These are phyloP conservation scores for Calycopis cecrops DNA, from an alignment of 1,140 invertebrate species.

Conservation along the genomic window DNA sequence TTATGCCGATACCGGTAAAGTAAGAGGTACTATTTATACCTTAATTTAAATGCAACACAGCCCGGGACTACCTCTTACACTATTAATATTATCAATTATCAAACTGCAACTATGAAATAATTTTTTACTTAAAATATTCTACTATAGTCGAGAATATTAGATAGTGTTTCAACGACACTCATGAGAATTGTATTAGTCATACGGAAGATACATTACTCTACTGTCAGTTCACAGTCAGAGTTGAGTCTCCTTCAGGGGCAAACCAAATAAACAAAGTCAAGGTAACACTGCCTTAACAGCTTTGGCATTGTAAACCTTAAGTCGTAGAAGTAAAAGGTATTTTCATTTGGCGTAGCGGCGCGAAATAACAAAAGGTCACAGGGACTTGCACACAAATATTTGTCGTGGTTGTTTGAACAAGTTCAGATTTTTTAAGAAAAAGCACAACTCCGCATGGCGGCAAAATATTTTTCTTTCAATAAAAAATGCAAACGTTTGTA, in stretches of 20 bases:
- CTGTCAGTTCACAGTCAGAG: slow-evolving; percentile 4
- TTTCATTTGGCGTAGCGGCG: neutral
- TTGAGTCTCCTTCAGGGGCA: slow-evolving; percentile 4
- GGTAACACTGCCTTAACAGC: neutral
- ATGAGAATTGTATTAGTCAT: too few relatives aligned
- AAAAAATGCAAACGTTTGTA: slow-evolving; percentile 19
- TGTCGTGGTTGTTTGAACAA: slow-evolving; percentile 19
- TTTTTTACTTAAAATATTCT: too few relatives aligned
- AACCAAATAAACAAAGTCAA: slow-evolving; percentile 9
- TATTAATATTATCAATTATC: too few relatives aligned
- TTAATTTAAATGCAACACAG: too few relatives aligned
- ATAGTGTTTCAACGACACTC: too few relatives aligned
- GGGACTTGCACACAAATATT: slow-evolving; percentile 21
- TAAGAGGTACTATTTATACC: too few relatives aligned
- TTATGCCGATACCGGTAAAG: too few relatives aligned
- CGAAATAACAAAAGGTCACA: slow-evolving; percentile 1
- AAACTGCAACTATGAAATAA: too few relatives aligned
- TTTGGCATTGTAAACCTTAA: neutral
- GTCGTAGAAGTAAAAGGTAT: neutral
- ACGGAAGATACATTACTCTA: too few relatives aligned
- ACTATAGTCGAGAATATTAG: too few relatives aligned
- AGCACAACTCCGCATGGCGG: slow-evolving; percentile 2
- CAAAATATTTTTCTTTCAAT: slow-evolving; percentile 9
- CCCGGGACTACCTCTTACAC: too few relatives aligned
- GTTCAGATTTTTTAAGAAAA: slow-evolving; percentile 20